Percentiles rank a stretch among this genome's conserved stretches.
Evolutionary conservation across 2,113 vertebrate genomes (phyloP).

Genomic region (Carlito syrichta): DNA sequence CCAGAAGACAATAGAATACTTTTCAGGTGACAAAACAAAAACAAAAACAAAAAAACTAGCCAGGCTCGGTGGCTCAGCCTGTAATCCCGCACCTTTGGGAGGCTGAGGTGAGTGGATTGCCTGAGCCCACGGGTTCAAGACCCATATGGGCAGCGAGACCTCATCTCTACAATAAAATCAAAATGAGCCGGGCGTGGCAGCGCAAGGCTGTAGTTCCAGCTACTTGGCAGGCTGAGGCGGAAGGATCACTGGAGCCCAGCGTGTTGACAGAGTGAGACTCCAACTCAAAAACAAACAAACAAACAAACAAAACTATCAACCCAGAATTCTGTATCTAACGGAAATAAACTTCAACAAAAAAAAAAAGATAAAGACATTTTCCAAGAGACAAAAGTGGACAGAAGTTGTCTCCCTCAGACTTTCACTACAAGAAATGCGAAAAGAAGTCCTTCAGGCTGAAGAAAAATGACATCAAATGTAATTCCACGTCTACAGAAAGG

Average conservation of each 20-base stretch:
- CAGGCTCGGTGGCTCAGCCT: no score
- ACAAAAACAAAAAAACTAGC: neutral
- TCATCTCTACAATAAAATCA: no score
- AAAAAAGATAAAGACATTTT: neutral
- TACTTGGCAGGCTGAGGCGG: no score
- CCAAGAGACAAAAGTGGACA: neutral
- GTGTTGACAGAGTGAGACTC: no score
- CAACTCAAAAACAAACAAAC: neutral
- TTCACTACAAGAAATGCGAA: neutral
- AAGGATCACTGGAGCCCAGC: no score
- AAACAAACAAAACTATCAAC: neutral
- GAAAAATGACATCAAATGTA: neutral
- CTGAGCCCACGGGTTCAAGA: no score
- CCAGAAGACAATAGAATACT: neutral
- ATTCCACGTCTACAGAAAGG: neutral
- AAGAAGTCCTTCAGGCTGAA: neutral
- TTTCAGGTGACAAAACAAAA: neutral
- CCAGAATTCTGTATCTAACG: neutral
- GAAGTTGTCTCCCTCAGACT: neutral
- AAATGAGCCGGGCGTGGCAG: no score
- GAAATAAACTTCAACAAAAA: neutral
- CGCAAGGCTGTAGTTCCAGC: no score
- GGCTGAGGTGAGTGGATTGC: no score
- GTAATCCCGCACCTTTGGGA: no score
- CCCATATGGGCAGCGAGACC: no score